A percentile compares a stretch with the other conserved stretches of the same genome.
Evolutionary conservation across 2,797 vertebrate species (phyloP).

Genomic region (Remorina albescens): DNA sequence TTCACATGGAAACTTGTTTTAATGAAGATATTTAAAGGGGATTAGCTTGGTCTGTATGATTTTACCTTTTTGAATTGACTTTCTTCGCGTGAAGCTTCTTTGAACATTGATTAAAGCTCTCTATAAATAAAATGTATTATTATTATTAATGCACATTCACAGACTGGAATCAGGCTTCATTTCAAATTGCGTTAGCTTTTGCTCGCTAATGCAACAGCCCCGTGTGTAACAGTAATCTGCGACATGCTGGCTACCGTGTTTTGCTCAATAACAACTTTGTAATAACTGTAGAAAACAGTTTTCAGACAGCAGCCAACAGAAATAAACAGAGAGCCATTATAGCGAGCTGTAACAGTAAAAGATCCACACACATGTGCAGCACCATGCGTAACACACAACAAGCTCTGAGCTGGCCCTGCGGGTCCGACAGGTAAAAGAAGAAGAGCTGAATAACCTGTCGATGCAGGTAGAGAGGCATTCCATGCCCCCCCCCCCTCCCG

Average conservation of each 20-base stretch:
- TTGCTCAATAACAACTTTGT: constrained; percentile 28
- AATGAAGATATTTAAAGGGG: too few relatives aligned
- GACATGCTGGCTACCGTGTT: not conserved
- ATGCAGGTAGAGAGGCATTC: constrained; percentile 80
- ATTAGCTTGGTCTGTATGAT: too few relatives aligned
- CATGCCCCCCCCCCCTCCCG: constrained; percentile 33
- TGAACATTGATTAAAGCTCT: too few relatives aligned
- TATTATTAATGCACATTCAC: not conserved
- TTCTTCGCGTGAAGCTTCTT: too few relatives aligned
- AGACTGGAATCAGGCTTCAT: not conserved
- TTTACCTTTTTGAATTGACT: not conserved
- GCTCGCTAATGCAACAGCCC: not conserved
- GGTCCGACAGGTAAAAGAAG: constrained; percentile 74
- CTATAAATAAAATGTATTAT: too few relatives aligned
- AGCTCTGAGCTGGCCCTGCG: constrained; percentile 69
- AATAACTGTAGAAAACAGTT: constrained; percentile 23
- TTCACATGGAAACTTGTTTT: not conserved
- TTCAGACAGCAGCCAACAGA: not conserved
- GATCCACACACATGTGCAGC: constrained; percentile 12
- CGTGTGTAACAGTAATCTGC: constrained; percentile 4
- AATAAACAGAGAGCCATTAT: constrained; percentile 27
- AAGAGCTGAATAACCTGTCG: constrained; percentile 75
- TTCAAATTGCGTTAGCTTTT: too few relatives aligned
- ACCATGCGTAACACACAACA: constrained; percentile 22
- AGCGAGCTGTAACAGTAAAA: constrained; percentile 8